phyloP scores from a whole-genome alignment of 2,888 invertebrate genomes.

The Chaitophorus viminalis region DNA sequence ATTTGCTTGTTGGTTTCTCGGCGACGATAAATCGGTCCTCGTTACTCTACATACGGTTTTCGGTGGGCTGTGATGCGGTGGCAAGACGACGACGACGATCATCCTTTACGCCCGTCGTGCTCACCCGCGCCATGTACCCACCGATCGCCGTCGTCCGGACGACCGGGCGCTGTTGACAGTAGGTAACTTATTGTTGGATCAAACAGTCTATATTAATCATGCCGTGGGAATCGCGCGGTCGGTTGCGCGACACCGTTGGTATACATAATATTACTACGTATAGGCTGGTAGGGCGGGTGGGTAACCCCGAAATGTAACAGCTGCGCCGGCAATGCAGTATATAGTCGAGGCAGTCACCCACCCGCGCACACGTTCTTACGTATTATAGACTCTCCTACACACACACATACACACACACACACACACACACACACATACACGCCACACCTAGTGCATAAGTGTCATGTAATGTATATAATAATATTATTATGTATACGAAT shows the following conservation, averaged over 20 bases:
- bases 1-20: constrained; percentile 60
- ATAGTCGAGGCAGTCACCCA: not conserved
- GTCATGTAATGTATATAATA: not conserved
- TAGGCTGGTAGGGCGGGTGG: not conserved
- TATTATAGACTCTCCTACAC: too few relatives aligned
- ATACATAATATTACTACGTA: not conserved
- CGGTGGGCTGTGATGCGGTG: not conserved
- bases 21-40: constrained; percentile 59
- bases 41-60: constrained; percentile 35
- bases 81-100: not conserved
- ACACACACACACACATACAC: not conserved
- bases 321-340: not conserved
- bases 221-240: constrained; percentile 60
- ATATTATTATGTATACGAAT: not conserved
- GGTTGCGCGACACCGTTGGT: constrained; percentile 17
- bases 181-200: constrained; percentile 62
- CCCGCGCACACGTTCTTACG: not conserved
- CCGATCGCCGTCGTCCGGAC: not conserved
- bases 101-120: not conserved
- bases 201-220: constrained; percentile 62
- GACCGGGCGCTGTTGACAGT: constrained; percentile 41
- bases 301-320: not conserved
- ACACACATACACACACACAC: not conserved
- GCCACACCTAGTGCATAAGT: not conserved
- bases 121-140: not conserved